Evolutionary conservation across 2,888 invertebrate species (phyloP).

Genomic region (Odontomyia ornata): DNA sequence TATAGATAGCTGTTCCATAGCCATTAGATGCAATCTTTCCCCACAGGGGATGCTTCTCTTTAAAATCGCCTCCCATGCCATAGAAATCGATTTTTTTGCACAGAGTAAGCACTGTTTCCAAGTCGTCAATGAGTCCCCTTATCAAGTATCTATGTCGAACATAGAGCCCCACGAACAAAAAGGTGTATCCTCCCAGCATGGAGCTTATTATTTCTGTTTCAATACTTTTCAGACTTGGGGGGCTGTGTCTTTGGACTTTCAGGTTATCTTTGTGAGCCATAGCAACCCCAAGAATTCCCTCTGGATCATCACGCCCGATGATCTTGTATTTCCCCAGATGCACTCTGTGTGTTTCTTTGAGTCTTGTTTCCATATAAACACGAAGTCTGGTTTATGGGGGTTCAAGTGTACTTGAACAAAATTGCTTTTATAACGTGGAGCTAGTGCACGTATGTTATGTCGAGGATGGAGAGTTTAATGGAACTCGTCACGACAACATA

Average conservation of each 20-base stretch:
- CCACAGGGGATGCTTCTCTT: background rate
- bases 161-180: background rate
- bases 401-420: no score
- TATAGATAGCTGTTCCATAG: background rate
- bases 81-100: background rate
- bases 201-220: background rate
- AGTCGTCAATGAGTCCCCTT: background rate
- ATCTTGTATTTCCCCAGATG: background rate
- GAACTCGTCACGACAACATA: no score
- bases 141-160: background rate
- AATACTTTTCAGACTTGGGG: background rate
- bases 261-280: background rate
- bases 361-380: no score
- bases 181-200: background rate
- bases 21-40: background rate
- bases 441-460: no score
- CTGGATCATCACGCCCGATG: background rate
- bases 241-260: background rate
- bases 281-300: background rate
- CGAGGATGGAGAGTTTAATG: no score
- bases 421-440: no score
- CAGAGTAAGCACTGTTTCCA: background rate
- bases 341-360: background rate
- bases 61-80: background rate
- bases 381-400: no score